Base-by-base conservation (phyloP, 2,888 invertebrate genomes). In the Meloe dianella region DNA sequence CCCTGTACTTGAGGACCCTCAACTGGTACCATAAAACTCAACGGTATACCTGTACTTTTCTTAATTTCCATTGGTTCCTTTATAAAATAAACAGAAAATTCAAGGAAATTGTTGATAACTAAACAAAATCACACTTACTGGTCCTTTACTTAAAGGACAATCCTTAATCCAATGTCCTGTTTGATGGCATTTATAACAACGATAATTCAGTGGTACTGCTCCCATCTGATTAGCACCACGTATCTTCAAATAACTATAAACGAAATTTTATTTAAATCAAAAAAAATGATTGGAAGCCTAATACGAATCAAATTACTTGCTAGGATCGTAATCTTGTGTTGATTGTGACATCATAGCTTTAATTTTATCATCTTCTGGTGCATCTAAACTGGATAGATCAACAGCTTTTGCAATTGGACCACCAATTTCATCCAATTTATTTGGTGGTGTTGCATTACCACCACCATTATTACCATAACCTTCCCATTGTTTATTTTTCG, bases 131-230 rank as follows among this genome's bases (percentile, higher is more conserved):
- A 63, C 62, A 79, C 82, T 81, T 81, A 87, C 87, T 70, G 86
- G 84, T 71, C 85, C 86, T 67, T 87, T 85, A 60, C 89, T 89
- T 71, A 90, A 84, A 9, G 97, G 96, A 83, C 99, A 99, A 83
- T 97, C 95, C 83, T 95, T 95, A 74, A 97, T 97, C 96, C 96
- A 98, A 85, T 99, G 99, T 1, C 99, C 99, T 67, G 91, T 89
- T 83, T 96, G 93, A 78, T 95, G 92, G 85, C 99, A 99, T 83
- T 95, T 95, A 81, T 93, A 95, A 84, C 99, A 99, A 60, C 93
- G 89, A 84, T 99, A 99, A 80, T 91, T 92, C n/a, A 92, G 84
- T 63, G 97, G 97, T 24, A 97, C 95, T 75, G 92, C 90, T 30
- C 97, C 97, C 76, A 92, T 89, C 86, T 96, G 95, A 83, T 92